Evolutionary conservation across 2,888 invertebrate genomes (phyloP).

Genomic region (Ormyrus nitidulus): DNA sequence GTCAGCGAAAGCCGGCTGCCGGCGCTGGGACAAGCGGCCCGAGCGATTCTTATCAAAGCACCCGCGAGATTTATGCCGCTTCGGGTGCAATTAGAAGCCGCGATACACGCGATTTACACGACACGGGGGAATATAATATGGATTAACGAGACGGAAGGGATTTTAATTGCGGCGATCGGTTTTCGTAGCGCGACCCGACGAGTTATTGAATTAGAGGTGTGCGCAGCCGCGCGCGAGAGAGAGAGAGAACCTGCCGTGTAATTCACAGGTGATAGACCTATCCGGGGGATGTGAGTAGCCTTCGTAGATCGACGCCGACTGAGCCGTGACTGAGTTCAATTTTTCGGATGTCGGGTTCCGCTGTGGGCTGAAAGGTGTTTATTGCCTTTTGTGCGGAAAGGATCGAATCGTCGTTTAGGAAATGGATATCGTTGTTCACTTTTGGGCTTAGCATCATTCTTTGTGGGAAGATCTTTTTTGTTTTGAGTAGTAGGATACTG

Average conservation of each 20-base stretch:
- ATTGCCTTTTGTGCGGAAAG: too few species aligned
- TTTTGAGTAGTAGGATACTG: too few species aligned
- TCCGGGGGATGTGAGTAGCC: background rate
- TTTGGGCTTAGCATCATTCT: too few species aligned
- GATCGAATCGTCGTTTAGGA: too few species aligned
- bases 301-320: background rate
- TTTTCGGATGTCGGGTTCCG: background rate
- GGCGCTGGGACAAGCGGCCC: too few species aligned
- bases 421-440: too few species aligned
- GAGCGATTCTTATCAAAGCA: conserved; percentile 20
- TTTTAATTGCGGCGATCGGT: conserved; percentile 39
- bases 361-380: background rate
- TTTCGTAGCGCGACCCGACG: background rate
- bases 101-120: conserved; percentile 19
- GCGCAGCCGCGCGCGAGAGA: background rate
- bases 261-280: background rate
- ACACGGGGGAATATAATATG: background rate
- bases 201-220: conserved; percentile 37
- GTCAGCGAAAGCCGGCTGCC: too few species aligned
- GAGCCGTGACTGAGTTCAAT: background rate
- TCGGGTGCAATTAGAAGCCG: conserved; percentile 45
- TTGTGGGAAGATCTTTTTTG: too few species aligned
- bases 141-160: conserved; percentile 38
- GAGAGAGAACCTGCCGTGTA: background rate
- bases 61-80: conserved; percentile 44